A percentile compares a stretch with the other conserved stretches of the same genome.
These are phyloP conservation scores for Dendrolimus houi DNA, from an alignment of 2,888 invertebrate genomes.

Conservation along the genomic window DNA sequence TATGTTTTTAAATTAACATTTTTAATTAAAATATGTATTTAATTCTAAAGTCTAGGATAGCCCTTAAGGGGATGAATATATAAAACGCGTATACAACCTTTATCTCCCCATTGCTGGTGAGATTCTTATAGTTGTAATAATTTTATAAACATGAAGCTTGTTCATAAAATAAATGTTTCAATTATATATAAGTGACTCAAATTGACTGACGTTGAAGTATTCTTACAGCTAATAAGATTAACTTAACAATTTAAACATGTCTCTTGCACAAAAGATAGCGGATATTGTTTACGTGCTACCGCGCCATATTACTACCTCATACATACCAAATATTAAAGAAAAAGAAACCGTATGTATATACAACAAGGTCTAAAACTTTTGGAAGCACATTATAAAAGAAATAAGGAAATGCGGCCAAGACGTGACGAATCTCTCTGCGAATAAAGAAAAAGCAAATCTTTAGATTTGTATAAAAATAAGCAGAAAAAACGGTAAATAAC, in stretches of 20 bases:
- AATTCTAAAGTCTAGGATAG: no score
- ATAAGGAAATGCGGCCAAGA: background rate
- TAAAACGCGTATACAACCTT: no score
- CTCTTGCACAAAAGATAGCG: conserved; percentile 3
- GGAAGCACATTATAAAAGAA: background rate
- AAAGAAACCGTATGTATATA: background rate
- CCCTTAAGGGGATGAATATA: no score
- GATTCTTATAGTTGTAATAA: no score
- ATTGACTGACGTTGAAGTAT: background rate
- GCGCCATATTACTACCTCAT: conserved; percentile 10
- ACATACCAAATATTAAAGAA: background rate
- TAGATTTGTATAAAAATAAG: background rate
- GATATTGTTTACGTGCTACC: conserved; percentile 22
- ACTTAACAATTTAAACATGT: conserved; percentile 3
- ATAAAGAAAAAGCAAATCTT: background rate
- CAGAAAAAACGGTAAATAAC: background rate
- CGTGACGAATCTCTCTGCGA: background rate
- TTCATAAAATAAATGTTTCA: no score
- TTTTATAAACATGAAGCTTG: no score
- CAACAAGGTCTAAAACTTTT: background rate
- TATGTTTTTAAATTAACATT: no score
- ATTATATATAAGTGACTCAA: background rate
- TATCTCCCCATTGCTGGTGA: no score
- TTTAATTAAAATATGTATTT: no score
- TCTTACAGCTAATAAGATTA: conserved; percentile 2